Base-by-base conservation (phyloP, 2,888 invertebrate species). In the Troides oblongomaculatus region DNA sequence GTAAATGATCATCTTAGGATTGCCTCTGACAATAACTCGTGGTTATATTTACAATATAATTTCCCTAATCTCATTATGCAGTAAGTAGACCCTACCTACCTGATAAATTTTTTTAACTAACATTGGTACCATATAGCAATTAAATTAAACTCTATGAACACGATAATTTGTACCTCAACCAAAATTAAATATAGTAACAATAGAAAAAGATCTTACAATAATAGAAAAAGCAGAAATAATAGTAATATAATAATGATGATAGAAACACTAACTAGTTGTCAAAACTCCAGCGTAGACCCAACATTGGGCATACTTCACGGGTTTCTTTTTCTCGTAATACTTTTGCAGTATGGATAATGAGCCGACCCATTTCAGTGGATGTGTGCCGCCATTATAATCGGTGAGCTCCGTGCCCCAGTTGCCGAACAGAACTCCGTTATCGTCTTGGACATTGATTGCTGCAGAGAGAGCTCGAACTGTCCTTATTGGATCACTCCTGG, bases 281-380 rank as follows among this genome's bases (percentile, higher is more conserved):
- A 98, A 87, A 25, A 98, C 96, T 0, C 98, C 99, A 3, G 98
- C 95, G 81, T 98, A 99, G 6, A 98, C 97, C 98, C 98, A 99
- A 82, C 99, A 99, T 79, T 99, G 99, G 0, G 97, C 98, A 83
- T 96, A 99, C 85, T 97, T 97, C 0, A 99, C 97, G 0, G 98
- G 96, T 76, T 96, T 96, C 81, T 96, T 96, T 68, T 95, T 97
- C 75, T 95, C 95, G 79, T 95, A 96, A 87, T 95, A 99, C 80
- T 96, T 94, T 83, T 97, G 97, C 18, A 99, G 85, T 74, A 99
- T 98, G 73, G 95, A 95, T 74, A 96, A 94, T 53, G 97, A 98
- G 0, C 98, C 98, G 30, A 97, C 92, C 99, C 99, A 99, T 79
- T 97, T 96, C 0, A 97, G 95, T 0, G 99, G 98, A 23, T 97